These are phyloP conservation scores for Nematopogon swammerdamellus DNA, from an alignment of 2,888 invertebrate genomes.

Conservation along the genomic window DNA sequence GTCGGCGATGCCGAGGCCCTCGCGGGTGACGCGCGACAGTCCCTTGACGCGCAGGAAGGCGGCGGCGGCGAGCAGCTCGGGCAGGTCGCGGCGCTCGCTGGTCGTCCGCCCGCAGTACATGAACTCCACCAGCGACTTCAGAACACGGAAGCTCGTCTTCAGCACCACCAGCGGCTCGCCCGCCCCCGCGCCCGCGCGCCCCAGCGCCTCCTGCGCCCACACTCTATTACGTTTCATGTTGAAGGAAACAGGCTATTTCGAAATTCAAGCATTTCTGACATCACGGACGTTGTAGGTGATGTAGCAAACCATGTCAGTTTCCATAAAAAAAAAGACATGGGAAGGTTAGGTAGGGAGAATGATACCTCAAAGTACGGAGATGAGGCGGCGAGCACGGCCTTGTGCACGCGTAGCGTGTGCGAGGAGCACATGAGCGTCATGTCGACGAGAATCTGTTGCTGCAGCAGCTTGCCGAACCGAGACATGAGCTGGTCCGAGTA, in stretches of 20 bases:
- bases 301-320: no score
- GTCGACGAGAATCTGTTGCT: conserved; percentile 71
- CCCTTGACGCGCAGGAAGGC: conserved; percentile 67
- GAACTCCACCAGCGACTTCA: conserved; percentile 70
- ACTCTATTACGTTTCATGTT: no score
- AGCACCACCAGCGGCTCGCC: conserved; percentile 60
- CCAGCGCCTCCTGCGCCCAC: conserved; percentile 56
- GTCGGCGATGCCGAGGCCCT: conserved; percentile 42
- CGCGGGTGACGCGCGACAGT: conserved; percentile 54
- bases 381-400: conserved; percentile 69
- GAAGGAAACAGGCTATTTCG: conserved; percentile 1
- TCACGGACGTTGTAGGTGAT: no score
- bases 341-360: conserved; percentile 2
- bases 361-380: conserved; percentile 72
- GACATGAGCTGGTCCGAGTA: conserved; percentile 67
- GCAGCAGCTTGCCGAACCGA: conserved; percentile 66
- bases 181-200: conserved; percentile 52
- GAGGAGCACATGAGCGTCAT: conserved; percentile 73
- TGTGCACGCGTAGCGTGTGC: conserved; percentile 70
- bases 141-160: conserved; percentile 67
- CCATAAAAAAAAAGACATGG: conserved; percentile 3
- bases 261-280: conserved; percentile 2
- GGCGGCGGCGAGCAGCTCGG: conserved; percentile 66
- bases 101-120: conserved; percentile 76
- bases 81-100: conserved; percentile 64